Evolutionary conservation across 2,113 vertebrate species (phyloP), one percentile per base, ranked within the genome.

Genomic region (Ariopsis seemanni): DNA sequence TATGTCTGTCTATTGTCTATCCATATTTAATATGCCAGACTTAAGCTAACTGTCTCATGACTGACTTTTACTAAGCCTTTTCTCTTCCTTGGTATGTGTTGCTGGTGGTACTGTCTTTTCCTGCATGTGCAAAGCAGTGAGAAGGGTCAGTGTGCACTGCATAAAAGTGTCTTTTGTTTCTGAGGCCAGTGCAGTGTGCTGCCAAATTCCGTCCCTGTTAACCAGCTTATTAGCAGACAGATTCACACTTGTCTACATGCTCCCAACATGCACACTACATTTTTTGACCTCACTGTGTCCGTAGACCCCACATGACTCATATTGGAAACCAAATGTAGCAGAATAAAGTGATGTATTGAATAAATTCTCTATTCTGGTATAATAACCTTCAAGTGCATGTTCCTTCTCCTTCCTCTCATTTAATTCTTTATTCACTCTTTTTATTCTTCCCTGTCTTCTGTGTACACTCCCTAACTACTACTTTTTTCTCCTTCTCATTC

Each of bases 141-240:
- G 82, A 77, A 82, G 82, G 53, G n/a, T 83, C 85, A 89, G 58
- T 90, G 85, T 89, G 42, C n/a, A 53, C 82, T 52, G 79, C 30
- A 88, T 87, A 87, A 88, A 84, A 67, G 42, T 58, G 9, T 82
- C 87, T 85, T 85, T 90, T 90, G 89, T 90, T 72, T 30, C 62
- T 71, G 69, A 67, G 15, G 82, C 67, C 85, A 84, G 86, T 57
- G 34, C 53, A 63, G 58, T 57, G 5, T 48, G 25, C 71, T 85
- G 78, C 67, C n/a, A 52, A 27, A 42, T 77, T n/a, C 85, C 50
- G 77, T n/a, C 58, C 4, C 30, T 55, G 30, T 75, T 50, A 22
- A 58, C 63, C 71, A 50, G 8, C 18, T 74, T 27, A n/a, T 63
- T 57, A 27, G 84, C 60, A 52, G 1, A 87, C n/a, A 20, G 25